Evolutionary conservation across 2,113 vertebrate genomes (phyloP), one percentile per base, ranked within the genome.

Genomic region (Origma solitaria): DNA sequence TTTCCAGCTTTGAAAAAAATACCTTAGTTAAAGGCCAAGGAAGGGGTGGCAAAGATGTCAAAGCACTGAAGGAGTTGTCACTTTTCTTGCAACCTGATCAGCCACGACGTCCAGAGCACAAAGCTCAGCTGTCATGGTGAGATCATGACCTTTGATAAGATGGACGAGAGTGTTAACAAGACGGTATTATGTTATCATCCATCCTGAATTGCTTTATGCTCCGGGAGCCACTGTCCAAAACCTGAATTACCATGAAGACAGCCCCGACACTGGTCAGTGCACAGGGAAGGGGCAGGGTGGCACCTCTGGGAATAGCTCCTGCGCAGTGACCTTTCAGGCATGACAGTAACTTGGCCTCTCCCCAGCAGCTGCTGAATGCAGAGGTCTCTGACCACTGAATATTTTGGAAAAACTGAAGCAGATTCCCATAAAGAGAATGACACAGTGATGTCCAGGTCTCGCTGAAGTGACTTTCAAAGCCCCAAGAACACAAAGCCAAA

Each of bases 131-230:
- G 82, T 85, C 93, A 88, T 20, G 5, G 51, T 6, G 7, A 69
- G 92, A 83, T 82, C 54, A 4, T 68, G 88, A 71, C 84, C 58
- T 93, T 84, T 93, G 95, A 95, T 86, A 88, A 92, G 56, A 40
- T 37, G 75, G 61, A 47, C 21, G 53, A 54, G 78, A 15, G 54
- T 13, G 24, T 51, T 71, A 82, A 65, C 56, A 17, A 24, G 76
- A 15, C 37, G 44, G 22, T 72, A 27, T 95, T 73, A 21, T n/a
- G 53, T 95, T 86, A 75, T 93, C 91, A 70, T 7, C 71, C 56
- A 49, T 66, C 58, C 38, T 53, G 60, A 81, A 50, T 68, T 31
- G 1, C 65, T 45, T 79, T 24, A 18, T 22, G 37, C 70, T 54
- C 50, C 6, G 2, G 44, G 47, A 95, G 69, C 38, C 37, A 38